Base-by-base conservation (phyloP, 2,888 invertebrate genomes). In the Mimumesa dahlbomi region DNA sequence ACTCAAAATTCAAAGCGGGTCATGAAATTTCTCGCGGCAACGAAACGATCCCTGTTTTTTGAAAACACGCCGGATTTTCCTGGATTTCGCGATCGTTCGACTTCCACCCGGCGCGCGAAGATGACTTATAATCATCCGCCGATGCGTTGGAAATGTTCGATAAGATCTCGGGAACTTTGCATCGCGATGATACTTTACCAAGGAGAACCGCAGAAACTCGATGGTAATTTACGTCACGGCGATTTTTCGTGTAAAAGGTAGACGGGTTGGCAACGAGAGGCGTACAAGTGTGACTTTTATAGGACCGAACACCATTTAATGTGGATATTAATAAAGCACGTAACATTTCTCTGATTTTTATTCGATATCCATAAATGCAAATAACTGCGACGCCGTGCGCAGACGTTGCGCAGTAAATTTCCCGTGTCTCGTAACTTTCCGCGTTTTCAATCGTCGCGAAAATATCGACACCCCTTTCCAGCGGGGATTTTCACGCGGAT, bases 101-200 rank as follows among this genome's bases (percentile, higher is more conserved):
- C n/a, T n/a, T n/a, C n/a, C n/a, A n/a, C n/a, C n/a, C n/a, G n/a
- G n/a, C n/a, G n/a, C n/a, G n/a, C n/a, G n/a, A n/a, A n/a, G n/a
- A n/a, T n/a, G n/a, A n/a, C n/a, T n/a, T n/a, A n/a, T n/a, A n/a
- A n/a, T n/a, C n/a, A n/a, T n/a, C 25, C n/a, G 34, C n/a, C 4
- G 34, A 34, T 4, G 34, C 9, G 34, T 7, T 2, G 29, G 6
- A 29, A 6, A 34, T 16, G 7, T 40, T 40, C 22, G 16, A 29
- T 9, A 14, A 16, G 19, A 42, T 19, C 19, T 34, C 31, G 31
- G 21, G 29, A 46, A 43, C 45, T 66, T 45, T 38, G 49, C 25
- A 22, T 34, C 45, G 62, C 22, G 67, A n/a, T n/a, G n/a, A 54
- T 73, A 73, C 53, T 53, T 73, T 62, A 67, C 67, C 59, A 59